These are phyloP conservation scores for Microdon myrmicae DNA, from an alignment of 2,888 invertebrate genomes.

Conservation along the genomic window DNA sequence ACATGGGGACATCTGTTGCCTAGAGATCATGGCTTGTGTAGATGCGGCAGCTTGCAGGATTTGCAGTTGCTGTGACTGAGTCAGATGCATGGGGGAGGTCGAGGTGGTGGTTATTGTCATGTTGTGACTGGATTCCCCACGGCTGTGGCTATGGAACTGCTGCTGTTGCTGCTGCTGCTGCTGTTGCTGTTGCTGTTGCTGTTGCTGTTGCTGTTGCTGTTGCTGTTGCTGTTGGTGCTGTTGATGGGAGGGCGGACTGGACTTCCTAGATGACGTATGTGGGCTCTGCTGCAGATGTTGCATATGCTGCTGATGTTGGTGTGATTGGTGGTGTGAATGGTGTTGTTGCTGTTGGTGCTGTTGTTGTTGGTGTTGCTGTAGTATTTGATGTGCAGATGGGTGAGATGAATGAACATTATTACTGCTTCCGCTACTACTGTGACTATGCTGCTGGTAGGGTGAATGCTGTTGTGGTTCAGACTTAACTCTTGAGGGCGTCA, in stretches of 20 bases:
- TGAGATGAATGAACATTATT: constrained; percentile 60
- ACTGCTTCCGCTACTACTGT: constrained; percentile 53
- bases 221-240: constrained; percentile 54
- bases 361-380: constrained; percentile 57
- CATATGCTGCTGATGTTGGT: constrained; percentile 63
- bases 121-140: constrained; percentile 45
- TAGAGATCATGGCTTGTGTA: constrained; percentile 57
- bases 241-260: constrained; percentile 52
- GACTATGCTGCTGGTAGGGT: constrained; percentile 57
- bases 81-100: constrained; percentile 62
- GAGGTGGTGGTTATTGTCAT: constrained; percentile 51
- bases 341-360: constrained; percentile 56
- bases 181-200: constrained; percentile 57
- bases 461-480: constrained; percentile 62
- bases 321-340: constrained; percentile 62
- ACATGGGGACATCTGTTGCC: constrained; percentile 60
- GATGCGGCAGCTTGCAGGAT: constrained; percentile 62
- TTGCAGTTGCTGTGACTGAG: constrained; percentile 65
- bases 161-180: constrained; percentile 53
- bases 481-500: constrained; percentile 69
- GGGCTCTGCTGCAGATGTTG: constrained; percentile 58
- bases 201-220: constrained; percentile 57
- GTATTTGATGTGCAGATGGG: constrained; percentile 54
- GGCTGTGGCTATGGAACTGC: constrained; percentile 48
- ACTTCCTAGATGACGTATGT: constrained; percentile 53